Evolutionary conservation across 1,140 invertebrate genomes (phyloP), one percentile per base, ranked within the genome.

Genomic region (Drosophila suzukii): DNA sequence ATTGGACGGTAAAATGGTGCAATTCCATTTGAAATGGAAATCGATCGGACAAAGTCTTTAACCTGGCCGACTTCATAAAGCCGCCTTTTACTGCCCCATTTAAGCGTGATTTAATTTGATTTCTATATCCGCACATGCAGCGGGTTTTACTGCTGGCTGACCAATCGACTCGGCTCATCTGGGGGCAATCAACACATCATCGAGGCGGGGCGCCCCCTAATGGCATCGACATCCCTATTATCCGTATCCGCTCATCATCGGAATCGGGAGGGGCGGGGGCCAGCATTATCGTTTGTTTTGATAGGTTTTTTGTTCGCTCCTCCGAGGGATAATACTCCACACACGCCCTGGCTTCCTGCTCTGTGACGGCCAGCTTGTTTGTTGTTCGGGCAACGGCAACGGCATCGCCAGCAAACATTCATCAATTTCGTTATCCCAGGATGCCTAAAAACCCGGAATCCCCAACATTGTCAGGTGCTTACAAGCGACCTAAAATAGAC

Each of bases 241-340:
- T 83, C 80, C 63, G 47, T 38, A 79, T 80, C 62, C 50, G 73
- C 81, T 65, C 81, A 79, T 88, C 83, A 79, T 83, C 70, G 78
- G 68, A 43, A 27, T 20, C 20, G 41, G 53, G 41, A 10, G 8
- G n/a, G 41, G 7, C 6, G n/a, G n/a, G 43, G 53, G 38, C 57
- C 62, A 54, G 76, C 81, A 89, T 88, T 89, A 88, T 88, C 83
- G 83, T 88, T 89, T 80, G 73, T 89, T 89, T 88, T 88, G 84
- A 88, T 88, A 73, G 84, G 72, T 88, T 86, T 86, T 56, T 71
- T 77, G 44, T 56, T 39, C 15, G 39, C 68, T 44, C 39, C 59
- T 46, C 51, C 36, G 32, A 12, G 49, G 53, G 71, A 75, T 75
- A 66, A 67, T 56, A 30, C 54, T 54, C 36, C 72, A 58, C 73